These are phyloP conservation scores for Porites evermanni DNA, from an alignment of 92 coral and sea anemone genomes.

Conservation along the genomic window DNA sequence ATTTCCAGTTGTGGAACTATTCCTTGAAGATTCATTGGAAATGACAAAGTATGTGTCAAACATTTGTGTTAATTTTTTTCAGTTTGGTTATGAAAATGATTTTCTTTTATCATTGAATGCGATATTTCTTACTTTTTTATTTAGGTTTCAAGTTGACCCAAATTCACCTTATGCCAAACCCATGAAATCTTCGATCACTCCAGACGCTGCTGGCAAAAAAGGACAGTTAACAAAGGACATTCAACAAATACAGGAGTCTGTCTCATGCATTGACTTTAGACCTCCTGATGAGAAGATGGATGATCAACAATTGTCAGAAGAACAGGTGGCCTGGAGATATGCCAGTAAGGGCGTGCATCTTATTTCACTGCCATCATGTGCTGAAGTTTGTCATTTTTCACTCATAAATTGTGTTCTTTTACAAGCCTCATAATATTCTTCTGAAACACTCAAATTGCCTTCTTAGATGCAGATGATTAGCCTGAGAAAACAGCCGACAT, in stretches of 20 bases:
- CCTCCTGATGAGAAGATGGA: conserved; percentile 58
- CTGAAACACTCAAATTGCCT: too few relatives aligned
- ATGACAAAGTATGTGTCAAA: conserved; percentile 67
- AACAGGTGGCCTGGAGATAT: conserved; percentile 79
- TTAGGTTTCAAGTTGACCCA: conserved; percentile 81
- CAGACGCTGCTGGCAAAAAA: conserved; percentile 49
- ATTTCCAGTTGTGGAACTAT: conserved; percentile 84
- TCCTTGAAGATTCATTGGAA: conserved; percentile 82
- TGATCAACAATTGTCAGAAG: conserved; percentile 81
- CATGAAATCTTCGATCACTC: conserved; percentile 64
- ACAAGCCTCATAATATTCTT: too few relatives aligned
- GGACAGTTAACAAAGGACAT: conserved; percentile 61
- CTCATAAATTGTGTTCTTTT: too few relatives aligned
- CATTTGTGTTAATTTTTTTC: neutral
- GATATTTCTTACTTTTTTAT: neutral
- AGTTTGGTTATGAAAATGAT: neutral
- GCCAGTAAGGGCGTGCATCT: conserved; percentile 31
- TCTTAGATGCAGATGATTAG: too few relatives aligned
- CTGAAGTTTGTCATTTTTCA: neutral
- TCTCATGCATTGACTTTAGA: conserved; percentile 23
- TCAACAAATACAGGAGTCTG: conserved; percentile 37
- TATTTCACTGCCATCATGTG: too few relatives aligned
- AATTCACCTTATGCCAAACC: conserved; percentile 83
- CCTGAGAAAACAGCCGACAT: too few relatives aligned
- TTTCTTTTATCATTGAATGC: neutral